Percentiles rank a stretch among this genome's conserved stretches.
Conservation (phyloP, 2,113 vertebrate genomes). For the Opisthocomus hoazin region DNA sequence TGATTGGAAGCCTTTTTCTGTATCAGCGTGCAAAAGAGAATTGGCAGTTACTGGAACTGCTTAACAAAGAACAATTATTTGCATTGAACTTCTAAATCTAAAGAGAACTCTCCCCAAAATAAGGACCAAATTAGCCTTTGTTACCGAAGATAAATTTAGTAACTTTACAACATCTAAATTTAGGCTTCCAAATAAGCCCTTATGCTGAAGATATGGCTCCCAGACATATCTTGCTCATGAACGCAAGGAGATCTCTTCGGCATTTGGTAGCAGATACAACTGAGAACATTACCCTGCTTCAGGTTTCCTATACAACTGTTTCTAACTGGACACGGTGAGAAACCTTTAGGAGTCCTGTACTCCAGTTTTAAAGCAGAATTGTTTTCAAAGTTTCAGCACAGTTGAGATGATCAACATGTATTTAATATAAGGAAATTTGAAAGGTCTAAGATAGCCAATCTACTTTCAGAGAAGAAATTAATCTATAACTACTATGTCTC, state of each 20-base stretch:
- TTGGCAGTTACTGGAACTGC: background rate
- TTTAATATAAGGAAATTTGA: background rate
- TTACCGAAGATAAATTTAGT: background rate
- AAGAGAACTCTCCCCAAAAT: background rate
- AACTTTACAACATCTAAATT: background rate
- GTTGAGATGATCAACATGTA: background rate
- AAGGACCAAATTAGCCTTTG: background rate
- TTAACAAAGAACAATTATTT: slow-evolving; percentile 25
- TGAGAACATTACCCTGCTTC: background rate
- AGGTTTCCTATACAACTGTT: background rate
- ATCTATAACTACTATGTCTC: background rate
- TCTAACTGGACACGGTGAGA: background rate
- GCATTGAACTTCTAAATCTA: background rate
- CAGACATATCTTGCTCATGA: background rate
- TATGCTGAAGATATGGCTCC: background rate
- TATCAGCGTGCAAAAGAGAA: background rate
- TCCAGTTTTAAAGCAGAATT: background rate
- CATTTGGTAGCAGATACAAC: background rate
- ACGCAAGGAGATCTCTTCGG: background rate
- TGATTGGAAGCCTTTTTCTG: background rate
- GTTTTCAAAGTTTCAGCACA: background rate
- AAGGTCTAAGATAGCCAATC: background rate
- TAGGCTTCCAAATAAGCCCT: background rate
- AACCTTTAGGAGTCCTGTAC: background rate
- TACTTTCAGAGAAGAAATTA: background rate